These are phyloP conservation scores for Heterohyrax brucei DNA, from an alignment of 2,797 vertebrate species.

Conservation along the genomic window DNA sequence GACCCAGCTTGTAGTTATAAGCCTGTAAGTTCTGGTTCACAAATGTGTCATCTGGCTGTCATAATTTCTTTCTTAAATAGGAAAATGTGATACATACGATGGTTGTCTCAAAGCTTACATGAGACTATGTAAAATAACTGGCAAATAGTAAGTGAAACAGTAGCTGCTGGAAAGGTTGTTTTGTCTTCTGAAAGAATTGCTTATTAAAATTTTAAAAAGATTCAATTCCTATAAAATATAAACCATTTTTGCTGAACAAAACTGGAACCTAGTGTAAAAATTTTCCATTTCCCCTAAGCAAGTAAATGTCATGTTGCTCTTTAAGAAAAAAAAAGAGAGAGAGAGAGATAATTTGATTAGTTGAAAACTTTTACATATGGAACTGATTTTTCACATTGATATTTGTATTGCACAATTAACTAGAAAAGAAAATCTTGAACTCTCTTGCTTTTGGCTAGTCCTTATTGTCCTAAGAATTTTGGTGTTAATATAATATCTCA, in stretches of 20 bases:
- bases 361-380: neutral
- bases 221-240: neutral
- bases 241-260: constrained; percentile 8
- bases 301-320: neutral
- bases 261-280: constrained; percentile 14
- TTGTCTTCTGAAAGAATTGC: neutral
- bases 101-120: neutral
- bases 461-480: neutral
- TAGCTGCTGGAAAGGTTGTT: neutral
- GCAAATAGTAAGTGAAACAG: neutral
- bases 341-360: neutral
- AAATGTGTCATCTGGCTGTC: neutral
- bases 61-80: constrained; percentile 44
- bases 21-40: neutral
- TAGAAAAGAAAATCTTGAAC: neutral
- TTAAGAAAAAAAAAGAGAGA: neutral
- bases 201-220: constrained; percentile 18
- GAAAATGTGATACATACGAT: neutral
- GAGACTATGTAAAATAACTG: constrained; percentile 19
- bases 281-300: neutral
- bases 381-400: constrained; percentile 22
- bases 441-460: neutral
- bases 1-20: neutral
- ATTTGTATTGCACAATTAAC: neutral
- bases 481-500: neutral